Conservation (phyloP, 2,797 vertebrate genomes). For the Microctenopoma stevenorrisi region DNA sequence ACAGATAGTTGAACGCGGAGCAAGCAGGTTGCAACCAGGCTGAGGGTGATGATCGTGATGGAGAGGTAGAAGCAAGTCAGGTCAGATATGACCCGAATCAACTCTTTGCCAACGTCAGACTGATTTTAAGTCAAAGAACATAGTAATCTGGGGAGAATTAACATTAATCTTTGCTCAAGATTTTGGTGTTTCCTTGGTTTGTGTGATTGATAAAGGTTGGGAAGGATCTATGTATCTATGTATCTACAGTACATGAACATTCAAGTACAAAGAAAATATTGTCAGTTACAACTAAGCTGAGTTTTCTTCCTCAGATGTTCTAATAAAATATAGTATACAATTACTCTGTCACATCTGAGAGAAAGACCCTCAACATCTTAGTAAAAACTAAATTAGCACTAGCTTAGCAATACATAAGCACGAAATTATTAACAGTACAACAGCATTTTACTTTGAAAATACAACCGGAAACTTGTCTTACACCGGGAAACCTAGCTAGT, state of each 20-base stretch:
- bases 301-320: no score
- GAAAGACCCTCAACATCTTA: no score
- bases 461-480: neutral
- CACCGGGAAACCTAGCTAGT: rapidly evolving
- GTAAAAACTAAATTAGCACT: no score
- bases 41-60: slow-evolving; percentile 21
- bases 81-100: slow-evolving; percentile 13
- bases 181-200: slow-evolving; percentile 13
- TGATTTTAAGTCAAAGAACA: neutral
- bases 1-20: neutral
- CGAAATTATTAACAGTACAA: no score
- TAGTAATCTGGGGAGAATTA: neutral
- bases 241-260: no score
- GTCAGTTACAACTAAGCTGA: no score
- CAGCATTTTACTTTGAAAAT: slow-evolving; percentile 40
- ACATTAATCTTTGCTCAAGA: neutral
- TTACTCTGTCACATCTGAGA: no score
- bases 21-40: slow-evolving; percentile 9
- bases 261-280: no score
- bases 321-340: no score
- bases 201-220: slow-evolving; percentile 40
- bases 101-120: neutral
- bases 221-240: slow-evolving; percentile 35
- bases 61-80: slow-evolving; percentile 33
- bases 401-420: no score